Base-by-base conservation (phyloP, 2,797 vertebrate genomes). In the Pipistrellus pygmaeus region DNA sequence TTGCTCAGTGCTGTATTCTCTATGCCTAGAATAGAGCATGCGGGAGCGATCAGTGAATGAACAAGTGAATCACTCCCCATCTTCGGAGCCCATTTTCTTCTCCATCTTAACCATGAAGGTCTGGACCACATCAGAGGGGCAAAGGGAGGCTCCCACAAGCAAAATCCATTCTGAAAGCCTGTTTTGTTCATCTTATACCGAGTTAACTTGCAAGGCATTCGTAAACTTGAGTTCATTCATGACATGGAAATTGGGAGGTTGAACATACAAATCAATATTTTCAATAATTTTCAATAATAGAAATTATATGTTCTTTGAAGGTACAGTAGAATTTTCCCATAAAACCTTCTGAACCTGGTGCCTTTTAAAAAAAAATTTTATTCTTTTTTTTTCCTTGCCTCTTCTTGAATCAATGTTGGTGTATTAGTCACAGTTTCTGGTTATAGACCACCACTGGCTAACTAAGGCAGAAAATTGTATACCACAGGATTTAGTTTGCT, bases 41-140 rank as follows among this genome's bases (percentile, higher is more conserved):
- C 2, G 27, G 44, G 32, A 17, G 8, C 25, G 6, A 35, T 85
- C 68, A 12, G 27, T 12, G 51, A 68, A 23, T 51, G 3, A 30
- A 32, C 0, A 0, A 44, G 21, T 3, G 11, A 80, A 13, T 4
- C 2, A n/a, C 12, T 32, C 51, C 30, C 51, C 13, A 5, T 20
- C 23, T 48, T 71, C 48, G 48, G 48, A 57, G 51, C 17, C 51
- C 48, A 11, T 69, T 35, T 46, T 68, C 25, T 46, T 68, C 25
- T 57, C 62, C 48, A 14, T 38, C 85, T 86, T 32, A 38, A n/a
- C 46, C 30, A 4, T 64, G 27, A 85, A 32, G 32, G 32, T 27
- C 76, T 69, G 71, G 30, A 27, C 62, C 38, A 71, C 13, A 41
- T 21, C 32, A 51, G 20, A 80, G 21, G 14, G 5, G 20, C 32